Conservation (phyloP, 1,140 invertebrate species). For the Penaeus indicus region DNA sequence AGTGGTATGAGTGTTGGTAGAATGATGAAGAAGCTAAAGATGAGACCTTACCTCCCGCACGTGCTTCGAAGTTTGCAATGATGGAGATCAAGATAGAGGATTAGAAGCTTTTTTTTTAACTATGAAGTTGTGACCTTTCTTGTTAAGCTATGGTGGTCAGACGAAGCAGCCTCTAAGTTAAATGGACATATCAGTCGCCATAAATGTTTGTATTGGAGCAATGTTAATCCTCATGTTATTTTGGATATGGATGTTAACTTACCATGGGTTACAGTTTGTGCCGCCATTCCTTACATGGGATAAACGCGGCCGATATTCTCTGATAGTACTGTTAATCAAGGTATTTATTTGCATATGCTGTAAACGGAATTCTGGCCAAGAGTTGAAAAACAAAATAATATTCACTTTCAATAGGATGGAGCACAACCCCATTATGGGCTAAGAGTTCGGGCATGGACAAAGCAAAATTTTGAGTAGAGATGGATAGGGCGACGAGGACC, state of each 20-base stretch:
- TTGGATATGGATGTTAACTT: too few species aligned
- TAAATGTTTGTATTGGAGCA: too few species aligned
- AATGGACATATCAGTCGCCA: too few species aligned
- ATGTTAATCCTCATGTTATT: too few species aligned
- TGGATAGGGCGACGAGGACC: not conserved
- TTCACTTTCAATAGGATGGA: not conserved
- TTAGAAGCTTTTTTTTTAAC: too few species aligned
- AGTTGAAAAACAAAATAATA: conserved; percentile 15
- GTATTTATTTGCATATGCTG: not conserved
- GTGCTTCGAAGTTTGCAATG: conserved; percentile 6
- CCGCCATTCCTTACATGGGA: too few species aligned
- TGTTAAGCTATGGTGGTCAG: too few species aligned
- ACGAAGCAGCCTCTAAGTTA: too few species aligned
- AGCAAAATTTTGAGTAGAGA: not conserved
- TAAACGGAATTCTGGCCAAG: conserved; percentile 13
- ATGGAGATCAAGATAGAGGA: not conserved
- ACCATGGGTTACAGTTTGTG: too few species aligned
- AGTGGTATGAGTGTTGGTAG: not conserved
- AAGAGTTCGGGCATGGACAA: not conserved
- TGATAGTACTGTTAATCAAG: too few species aligned
- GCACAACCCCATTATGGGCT: not conserved
- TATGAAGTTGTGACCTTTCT: too few species aligned
- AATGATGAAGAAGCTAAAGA: conserved; percentile 6
- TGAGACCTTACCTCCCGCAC: not conserved
- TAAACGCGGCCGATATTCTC: too few species aligned